A percentile compares a stretch with the other conserved stretches of the same genome.
These are phyloP conservation scores for Ariolimax columbianus DNA, from an alignment of 2,888 invertebrate genomes.

Conservation along the genomic window DNA sequence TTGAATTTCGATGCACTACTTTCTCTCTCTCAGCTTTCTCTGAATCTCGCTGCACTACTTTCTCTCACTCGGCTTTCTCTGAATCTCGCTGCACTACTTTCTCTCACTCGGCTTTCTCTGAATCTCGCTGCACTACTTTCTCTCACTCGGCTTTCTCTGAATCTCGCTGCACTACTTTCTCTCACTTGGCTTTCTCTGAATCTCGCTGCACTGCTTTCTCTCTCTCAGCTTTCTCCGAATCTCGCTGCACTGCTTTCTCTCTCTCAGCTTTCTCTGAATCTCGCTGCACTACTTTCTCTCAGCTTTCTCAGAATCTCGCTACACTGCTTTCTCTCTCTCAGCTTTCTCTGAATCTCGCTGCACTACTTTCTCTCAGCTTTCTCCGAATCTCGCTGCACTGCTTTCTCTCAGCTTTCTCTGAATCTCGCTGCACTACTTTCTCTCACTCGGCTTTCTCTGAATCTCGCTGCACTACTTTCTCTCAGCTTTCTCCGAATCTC, in stretches of 20 bases:
- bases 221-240: too few relatives aligned
- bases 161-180: too few relatives aligned
- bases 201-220: too few relatives aligned
- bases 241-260: not conserved
- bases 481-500: not conserved
- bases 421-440: not conserved
- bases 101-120: not conserved
- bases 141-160: too few relatives aligned
- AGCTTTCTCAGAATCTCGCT: not conserved
- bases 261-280: too few relatives aligned
- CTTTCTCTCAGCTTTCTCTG: not conserved
- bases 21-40: not conserved
- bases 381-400: not conserved
- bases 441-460: not conserved
- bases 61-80: too few relatives aligned
- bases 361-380: not conserved
- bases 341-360: too few relatives aligned
- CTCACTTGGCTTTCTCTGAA: not conserved
- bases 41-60: too few relatives aligned
- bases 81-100: too few relatives aligned
- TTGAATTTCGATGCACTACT: too few relatives aligned
- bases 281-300: not conserved
- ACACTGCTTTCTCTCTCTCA: too few relatives aligned
- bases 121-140: too few relatives aligned
- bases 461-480: not conserved